Conservation (phyloP, 2,888 invertebrate genomes). For the Drosophila mettleri region DNA sequence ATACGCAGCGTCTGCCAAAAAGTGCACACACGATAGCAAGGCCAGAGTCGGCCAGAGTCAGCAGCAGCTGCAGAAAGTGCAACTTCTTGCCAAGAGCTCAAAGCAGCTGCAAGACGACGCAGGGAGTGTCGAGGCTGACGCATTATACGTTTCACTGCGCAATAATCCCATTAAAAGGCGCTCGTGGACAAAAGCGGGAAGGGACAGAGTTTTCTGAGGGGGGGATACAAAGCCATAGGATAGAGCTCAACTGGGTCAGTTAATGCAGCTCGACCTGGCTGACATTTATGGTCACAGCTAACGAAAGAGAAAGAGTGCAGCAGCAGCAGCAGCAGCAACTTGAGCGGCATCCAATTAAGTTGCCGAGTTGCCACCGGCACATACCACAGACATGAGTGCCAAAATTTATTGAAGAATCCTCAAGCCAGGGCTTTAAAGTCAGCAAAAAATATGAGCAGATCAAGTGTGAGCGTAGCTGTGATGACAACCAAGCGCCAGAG, state of each 20-base stretch:
- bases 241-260: slow-evolving; percentile 70
- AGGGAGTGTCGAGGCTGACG: slow-evolving; percentile 57
- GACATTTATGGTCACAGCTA: slow-evolving; percentile 64
- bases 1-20: slow-evolving; percentile 60
- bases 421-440: slow-evolving; percentile 46
- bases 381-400: slow-evolving; percentile 28
- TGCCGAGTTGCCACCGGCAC: slow-evolving; percentile 33
- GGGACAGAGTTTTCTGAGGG: neutral
- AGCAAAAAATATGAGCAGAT: slow-evolving; percentile 48
- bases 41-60: slow-evolving; percentile 35
- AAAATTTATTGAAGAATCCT: slow-evolving; percentile 46
- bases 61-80: slow-evolving; percentile 17
- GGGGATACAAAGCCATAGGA: slow-evolving; percentile 2
- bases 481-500: slow-evolving; percentile 33
- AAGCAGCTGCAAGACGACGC: slow-evolving; percentile 43
- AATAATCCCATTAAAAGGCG: slow-evolving; percentile 80
- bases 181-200: slow-evolving; percentile 16
- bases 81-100: slow-evolving; percentile 28
- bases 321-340: slow-evolving; percentile 20
- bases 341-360: slow-evolving; percentile 52
- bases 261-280: slow-evolving; percentile 68
- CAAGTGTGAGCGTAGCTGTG: slow-evolving; percentile 35
- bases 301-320: neutral
- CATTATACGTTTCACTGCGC: slow-evolving; percentile 79
- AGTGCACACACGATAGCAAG: slow-evolving; percentile 37